Conservation (phyloP, 2,113 vertebrate genomes). For the Xenotilapia longispinis region DNA sequence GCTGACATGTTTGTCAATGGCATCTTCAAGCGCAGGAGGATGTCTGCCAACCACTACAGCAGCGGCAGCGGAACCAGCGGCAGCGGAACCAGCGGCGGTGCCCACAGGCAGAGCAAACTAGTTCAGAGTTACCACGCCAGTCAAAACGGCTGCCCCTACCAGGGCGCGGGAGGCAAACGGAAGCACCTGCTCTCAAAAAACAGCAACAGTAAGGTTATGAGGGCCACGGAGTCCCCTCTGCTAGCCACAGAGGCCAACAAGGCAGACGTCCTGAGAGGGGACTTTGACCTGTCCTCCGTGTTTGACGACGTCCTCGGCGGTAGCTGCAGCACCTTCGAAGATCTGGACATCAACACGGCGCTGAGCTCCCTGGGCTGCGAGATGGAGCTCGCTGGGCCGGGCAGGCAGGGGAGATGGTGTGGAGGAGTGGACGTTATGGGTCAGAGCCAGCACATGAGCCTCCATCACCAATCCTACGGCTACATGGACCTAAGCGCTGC, state of each 20-base stretch:
- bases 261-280: slow-evolving; percentile 65
- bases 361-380: slow-evolving; percentile 75
- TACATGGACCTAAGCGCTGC: slow-evolving; percentile 54
- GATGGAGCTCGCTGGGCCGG: slow-evolving; percentile 63
- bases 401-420: slow-evolving; percentile 64
- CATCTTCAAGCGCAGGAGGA: slow-evolving; percentile 76
- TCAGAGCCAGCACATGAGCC: slow-evolving; percentile 38
- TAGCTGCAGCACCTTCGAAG: slow-evolving; percentile 77
- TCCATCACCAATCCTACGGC: slow-evolving; percentile 54
- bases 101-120: slow-evolving; percentile 62
- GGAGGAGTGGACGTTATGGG: slow-evolving; percentile 30
- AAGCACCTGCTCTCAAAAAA: slow-evolving; percentile 61
- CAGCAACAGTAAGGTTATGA: slow-evolving; percentile 36
- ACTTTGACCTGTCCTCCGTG: slow-evolving; percentile 74
- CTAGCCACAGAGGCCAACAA: slow-evolving; percentile 60
- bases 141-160: slow-evolving; percentile 55
- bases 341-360: slow-evolving; percentile 77
- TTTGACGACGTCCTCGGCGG: slow-evolving; percentile 74
- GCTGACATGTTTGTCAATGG: slow-evolving; percentile 80
- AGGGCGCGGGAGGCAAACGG: slow-evolving; percentile 38
- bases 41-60: slow-evolving; percentile 69
- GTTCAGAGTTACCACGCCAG: slow-evolving; percentile 31
- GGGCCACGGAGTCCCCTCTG: slow-evolving; percentile 64
- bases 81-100: not conserved
- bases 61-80: not conserved